phyloP scores from a whole-genome alignment of 2,797 vertebrate genomes.

The Oreochromis mossambicus region DNA sequence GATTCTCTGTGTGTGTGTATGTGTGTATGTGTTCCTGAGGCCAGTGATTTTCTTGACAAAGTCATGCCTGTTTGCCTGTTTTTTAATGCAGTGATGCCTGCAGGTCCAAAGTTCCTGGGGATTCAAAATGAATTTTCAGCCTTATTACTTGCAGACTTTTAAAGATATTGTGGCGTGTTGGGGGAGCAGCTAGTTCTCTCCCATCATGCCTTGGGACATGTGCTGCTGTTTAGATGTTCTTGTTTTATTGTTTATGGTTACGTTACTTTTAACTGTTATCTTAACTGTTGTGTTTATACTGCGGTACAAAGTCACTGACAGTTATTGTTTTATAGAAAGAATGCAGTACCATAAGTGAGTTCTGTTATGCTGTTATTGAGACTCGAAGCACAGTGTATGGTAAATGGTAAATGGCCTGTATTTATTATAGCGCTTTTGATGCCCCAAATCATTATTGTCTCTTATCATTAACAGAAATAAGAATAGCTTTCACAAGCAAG shows the following conservation, averaged over 20 bases:
- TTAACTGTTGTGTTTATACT: not conserved
- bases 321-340: fast-evolving
- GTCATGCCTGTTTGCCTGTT: not conserved
- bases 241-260: not conserved
- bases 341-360: not conserved
- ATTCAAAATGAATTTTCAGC: not conserved
- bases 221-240: not conserved
- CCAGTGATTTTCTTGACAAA: not conserved
- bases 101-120: not conserved
- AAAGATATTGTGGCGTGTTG: not conserved
- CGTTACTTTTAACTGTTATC: not conserved
- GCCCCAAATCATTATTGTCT: no score
- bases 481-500: no score
- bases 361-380: no score
- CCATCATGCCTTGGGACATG: not conserved
- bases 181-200: not conserved
- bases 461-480: no score
- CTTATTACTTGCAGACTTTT: not conserved
- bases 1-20: not conserved
- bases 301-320: fast-evolving
- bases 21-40: not conserved
- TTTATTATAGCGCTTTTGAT: no score
- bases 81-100: not conserved
- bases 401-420: no score
- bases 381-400: no score